Percentiles rank a stretch among this genome's conserved stretches.
These are phyloP conservation scores for Chelmon rostratus DNA, from an alignment of 2,797 vertebrate species.

Conservation along the genomic window DNA sequence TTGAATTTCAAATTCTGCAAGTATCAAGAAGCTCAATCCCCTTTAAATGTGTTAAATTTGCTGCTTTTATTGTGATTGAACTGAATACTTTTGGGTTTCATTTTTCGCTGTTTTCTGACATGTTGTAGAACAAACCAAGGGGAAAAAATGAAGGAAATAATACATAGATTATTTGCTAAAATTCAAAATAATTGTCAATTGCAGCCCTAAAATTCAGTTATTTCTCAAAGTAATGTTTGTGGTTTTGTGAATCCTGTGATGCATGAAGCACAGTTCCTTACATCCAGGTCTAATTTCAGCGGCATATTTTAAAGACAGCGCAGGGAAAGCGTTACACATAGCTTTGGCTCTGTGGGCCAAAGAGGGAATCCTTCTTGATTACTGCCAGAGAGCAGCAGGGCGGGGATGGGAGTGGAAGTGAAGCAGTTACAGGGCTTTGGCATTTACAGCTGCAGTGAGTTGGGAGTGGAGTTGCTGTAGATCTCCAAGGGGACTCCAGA, in stretches of 20 bases:
- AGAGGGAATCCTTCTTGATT: constrained; percentile 64
- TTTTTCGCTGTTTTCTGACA: too few relatives aligned
- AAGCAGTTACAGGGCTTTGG: constrained; percentile 54
- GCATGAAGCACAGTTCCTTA: background rate
- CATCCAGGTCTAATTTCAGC: constrained; percentile 23
- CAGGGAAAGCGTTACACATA: constrained; percentile 35
- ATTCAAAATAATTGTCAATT: background rate
- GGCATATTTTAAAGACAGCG: constrained; percentile 39
- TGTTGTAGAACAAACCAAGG: too few relatives aligned
- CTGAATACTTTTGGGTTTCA: too few relatives aligned
- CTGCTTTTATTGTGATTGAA: too few relatives aligned
- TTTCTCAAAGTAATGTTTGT: background rate
- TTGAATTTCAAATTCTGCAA: too few relatives aligned
- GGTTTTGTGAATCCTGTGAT: background rate
- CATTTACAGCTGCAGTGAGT: constrained; percentile 64
- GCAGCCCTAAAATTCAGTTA: background rate
- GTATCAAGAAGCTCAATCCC: too few relatives aligned
- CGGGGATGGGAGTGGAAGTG: constrained; percentile 55
- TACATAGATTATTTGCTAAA: too few relatives aligned
- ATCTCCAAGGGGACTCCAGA: constrained; percentile 51
- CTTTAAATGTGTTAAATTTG: too few relatives aligned
- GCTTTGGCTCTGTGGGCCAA: constrained; percentile 47
- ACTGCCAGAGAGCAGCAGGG: constrained; percentile 51
- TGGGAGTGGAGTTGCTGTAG: constrained; percentile 43
- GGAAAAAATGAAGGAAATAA: too few relatives aligned